Evolutionary conservation across 2,888 invertebrate species (phyloP), one percentile per base, ranked within the genome.

Genomic region (Nipponacmea schrenckii): DNA sequence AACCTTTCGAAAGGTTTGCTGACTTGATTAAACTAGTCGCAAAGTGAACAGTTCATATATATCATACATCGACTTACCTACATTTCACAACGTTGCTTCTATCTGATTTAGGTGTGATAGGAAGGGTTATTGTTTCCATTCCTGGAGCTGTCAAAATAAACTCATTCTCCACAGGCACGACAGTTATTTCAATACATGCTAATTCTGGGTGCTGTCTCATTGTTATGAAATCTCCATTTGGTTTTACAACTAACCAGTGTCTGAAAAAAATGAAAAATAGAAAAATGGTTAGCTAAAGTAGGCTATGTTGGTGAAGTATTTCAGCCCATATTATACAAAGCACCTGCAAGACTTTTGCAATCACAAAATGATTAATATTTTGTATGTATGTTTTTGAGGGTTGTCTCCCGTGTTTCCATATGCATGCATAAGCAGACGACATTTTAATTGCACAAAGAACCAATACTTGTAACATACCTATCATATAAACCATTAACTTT

Each of bases 141-240:
- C 78, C 79, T 14, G 83, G 82, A 0, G 83, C 85, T 27, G 79
- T 77, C 3, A 86, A 65, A 27, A 80, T 74, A n/a, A 86, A 69
- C 10, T 71, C 67, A 20, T 79, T 72, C 0, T 73, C 82, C 12
- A 76, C 77, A 56, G 7, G 20, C 8, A 17, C 10, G 7, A 80
- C 20, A 20, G 67, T 73, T 1, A 79, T 73, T 14, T 71, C 69
- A 1, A 86, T 79, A 1, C 83, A 70, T 1, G 80, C 81, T 80
- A 84, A 80, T 72, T 72, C 80, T 0, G 82, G 78, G 14, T 77
- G 63, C 67, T 79, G 79, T 31, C 85, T 75, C 70, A 80, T 80
- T 10, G 81, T 77, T 39, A 84, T 62, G 67, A 84, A 85, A 20
- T 77, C 74, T n/a, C 81, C 80, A 75, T 81, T 80, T 10, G 74